These are phyloP conservation scores for Trachurus trachurus DNA, from an alignment of 2,797 vertebrate genomes.

Conservation along the genomic window DNA sequence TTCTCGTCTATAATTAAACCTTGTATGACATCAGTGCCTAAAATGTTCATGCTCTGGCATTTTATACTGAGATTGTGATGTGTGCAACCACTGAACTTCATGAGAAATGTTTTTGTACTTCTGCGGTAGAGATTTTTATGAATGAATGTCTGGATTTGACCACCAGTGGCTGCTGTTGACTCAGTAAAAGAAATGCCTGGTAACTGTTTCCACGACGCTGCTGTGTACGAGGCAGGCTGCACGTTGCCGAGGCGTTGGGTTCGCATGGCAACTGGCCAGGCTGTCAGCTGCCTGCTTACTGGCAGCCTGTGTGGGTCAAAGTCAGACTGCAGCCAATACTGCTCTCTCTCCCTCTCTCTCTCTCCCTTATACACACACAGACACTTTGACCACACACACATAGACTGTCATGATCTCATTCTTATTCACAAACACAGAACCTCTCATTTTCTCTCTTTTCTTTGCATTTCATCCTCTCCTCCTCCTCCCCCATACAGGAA, in stretches of 20 bases:
- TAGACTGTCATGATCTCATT: slow-evolving; percentile 67
- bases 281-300: slow-evolving; percentile 81
- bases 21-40: not conserved
- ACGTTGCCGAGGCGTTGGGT: slow-evolving; percentile 81
- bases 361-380: slow-evolving; percentile 7
- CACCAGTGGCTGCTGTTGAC: slow-evolving; percentile 82
- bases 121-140: slow-evolving; percentile 74
- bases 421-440: slow-evolving; percentile 41
- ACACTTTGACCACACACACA: slow-evolving; percentile 42
- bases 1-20: not conserved
- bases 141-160: slow-evolving; percentile 78
- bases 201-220: slow-evolving; percentile 70
- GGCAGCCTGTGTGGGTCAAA: slow-evolving; percentile 79
- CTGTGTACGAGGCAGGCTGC: slow-evolving; percentile 83
- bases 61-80: not conserved
- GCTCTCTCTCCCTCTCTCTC: slow-evolving; percentile 42
- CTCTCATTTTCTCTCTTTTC: slow-evolving; percentile 34
- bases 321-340: slow-evolving; percentile 65
- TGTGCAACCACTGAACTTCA: not conserved
- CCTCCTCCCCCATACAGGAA: slow-evolving; percentile 27
- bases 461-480: slow-evolving; percentile 35
- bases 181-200: slow-evolving; percentile 60
- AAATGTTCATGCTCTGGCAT: not conserved
- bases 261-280: slow-evolving; percentile 75
- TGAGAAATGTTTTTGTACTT: slow-evolving; percentile 15